Conservation (phyloP, 2,797 vertebrate species). For the Cichlasoma orientale region DNA sequence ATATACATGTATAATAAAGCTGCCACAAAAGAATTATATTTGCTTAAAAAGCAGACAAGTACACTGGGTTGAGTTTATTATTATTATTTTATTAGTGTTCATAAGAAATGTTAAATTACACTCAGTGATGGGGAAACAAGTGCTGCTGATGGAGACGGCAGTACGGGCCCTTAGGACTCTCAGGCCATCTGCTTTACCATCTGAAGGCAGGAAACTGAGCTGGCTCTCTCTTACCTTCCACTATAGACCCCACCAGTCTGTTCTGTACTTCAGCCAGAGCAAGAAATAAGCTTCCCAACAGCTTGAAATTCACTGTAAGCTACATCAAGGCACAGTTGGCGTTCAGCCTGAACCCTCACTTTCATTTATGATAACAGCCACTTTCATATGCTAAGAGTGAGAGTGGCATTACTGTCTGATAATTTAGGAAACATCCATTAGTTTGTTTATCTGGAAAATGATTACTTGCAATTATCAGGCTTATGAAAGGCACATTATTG, state of each 20-base stretch:
- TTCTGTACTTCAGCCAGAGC: constrained; percentile 48
- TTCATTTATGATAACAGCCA: constrained; percentile 56
- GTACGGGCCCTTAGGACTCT: constrained; percentile 31
- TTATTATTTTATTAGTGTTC: not conserved
- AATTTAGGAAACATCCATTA: constrained; percentile 21
- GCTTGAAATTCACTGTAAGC: constrained; percentile 46
- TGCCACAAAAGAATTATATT: not conserved
- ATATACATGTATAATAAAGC: not conserved
- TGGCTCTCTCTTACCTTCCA: constrained; percentile 43
- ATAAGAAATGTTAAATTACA: constrained; percentile 1
- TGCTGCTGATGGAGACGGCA: constrained; percentile 24
- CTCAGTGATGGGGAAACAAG: constrained; percentile 7
- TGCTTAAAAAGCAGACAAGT: not conserved
- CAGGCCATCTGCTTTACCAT: constrained; percentile 71
- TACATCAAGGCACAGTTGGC: constrained; percentile 40
- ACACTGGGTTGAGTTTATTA: not conserved
- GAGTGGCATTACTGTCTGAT: constrained; percentile 22
- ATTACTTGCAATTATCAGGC: constrained; percentile 27
- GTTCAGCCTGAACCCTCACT: constrained; percentile 19
- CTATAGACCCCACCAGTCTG: constrained; percentile 33
- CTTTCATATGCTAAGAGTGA: constrained; percentile 32
- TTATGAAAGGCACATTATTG: constrained; percentile 3
- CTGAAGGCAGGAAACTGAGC: constrained; percentile 63
- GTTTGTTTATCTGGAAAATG: constrained; percentile 10
- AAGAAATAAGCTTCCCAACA: constrained; percentile 50